Evolutionary conservation across 2,797 vertebrate genomes (phyloP).

Genomic region (Danio choprae): DNA sequence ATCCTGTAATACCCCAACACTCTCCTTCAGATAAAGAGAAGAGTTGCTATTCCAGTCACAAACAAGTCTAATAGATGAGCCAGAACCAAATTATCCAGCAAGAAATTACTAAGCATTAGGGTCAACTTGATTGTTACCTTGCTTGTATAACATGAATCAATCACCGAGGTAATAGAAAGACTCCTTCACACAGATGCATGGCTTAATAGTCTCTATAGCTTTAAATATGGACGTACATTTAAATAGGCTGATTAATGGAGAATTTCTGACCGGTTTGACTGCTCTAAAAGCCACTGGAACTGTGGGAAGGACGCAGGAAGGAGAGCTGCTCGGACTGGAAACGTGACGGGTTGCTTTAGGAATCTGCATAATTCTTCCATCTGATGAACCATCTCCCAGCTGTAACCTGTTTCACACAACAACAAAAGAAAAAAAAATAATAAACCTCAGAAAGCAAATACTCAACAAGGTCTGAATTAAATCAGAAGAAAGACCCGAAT

Average conservation of each 20-base stretch:
- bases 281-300: conserved; percentile 86
- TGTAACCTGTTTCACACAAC: conserved; percentile 81
- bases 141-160: conserved; percentile 53
- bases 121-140: conserved; percentile 45
- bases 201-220: conserved; percentile 33
- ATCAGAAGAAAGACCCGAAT: not conserved
- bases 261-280: conserved; percentile 82
- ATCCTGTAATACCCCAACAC: not conserved
- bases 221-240: conserved; percentile 50
- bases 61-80: conserved; percentile 30
- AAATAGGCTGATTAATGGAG: conserved; percentile 21
- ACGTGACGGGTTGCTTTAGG: conserved; percentile 83
- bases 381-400: conserved; percentile 84
- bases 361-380: conserved; percentile 83
- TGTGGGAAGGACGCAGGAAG: conserved; percentile 80
- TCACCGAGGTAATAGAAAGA: conserved; percentile 45
- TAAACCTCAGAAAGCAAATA: not conserved
- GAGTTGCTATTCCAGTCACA: conserved; percentile 50
- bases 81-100: conserved; percentile 39
- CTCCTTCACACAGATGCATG: conserved; percentile 15
- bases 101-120: conserved; percentile 17
- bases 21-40: conserved; percentile 14
- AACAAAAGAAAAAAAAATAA: not conserved
- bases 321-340: conserved; percentile 87
- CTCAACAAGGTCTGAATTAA: not conserved